Percentiles rank a stretch among this genome's conserved stretches.
phyloP scores from a whole-genome alignment of 2,888 invertebrate species.

The Polyploca ridens region DNA sequence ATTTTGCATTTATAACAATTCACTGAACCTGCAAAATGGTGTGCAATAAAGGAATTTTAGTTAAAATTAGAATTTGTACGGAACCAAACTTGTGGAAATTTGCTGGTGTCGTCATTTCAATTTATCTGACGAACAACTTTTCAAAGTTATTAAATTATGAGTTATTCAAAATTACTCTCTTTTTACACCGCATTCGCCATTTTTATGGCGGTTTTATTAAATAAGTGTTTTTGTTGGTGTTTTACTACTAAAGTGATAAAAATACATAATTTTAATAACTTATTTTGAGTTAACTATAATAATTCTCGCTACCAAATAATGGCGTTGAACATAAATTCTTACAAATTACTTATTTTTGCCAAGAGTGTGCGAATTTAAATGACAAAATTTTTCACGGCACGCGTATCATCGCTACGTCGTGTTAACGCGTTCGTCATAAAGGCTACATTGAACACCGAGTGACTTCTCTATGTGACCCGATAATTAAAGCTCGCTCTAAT shows the following conservation, averaged over 20 bases:
- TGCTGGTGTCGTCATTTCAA: conserved; percentile 34
- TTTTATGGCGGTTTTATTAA: neutral
- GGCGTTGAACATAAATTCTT: too few relatives aligned
- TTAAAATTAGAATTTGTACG: conserved; percentile 36
- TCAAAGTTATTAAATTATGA: conserved; percentile 49
- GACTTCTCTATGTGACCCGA: conserved; percentile 43
- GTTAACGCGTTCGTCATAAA: conserved; percentile 32
- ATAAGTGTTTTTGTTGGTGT: neutral
- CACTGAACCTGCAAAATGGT: conserved; percentile 27
- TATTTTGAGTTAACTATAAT: too few relatives aligned
- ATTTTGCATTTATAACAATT: conserved; percentile 20
- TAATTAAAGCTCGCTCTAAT: conserved; percentile 64
- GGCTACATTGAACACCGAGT: conserved; percentile 27
- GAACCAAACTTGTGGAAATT: conserved; percentile 29
- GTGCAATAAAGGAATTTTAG: conserved; percentile 24
- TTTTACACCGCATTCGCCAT: conserved; percentile 2
- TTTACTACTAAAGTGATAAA: neutral
- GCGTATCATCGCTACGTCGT: conserved; percentile 20
- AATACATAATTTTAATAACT: too few relatives aligned
- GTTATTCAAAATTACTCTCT: conserved; percentile 38
- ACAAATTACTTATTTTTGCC: too few relatives aligned
- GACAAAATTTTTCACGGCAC: conserved; percentile 9
- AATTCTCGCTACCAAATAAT: too few relatives aligned
- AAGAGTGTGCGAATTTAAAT: too few relatives aligned
- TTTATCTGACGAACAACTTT: conserved; percentile 45